Evolutionary conservation across 2,113 vertebrate species (phyloP).

Genomic region (Labeo catla): DNA sequence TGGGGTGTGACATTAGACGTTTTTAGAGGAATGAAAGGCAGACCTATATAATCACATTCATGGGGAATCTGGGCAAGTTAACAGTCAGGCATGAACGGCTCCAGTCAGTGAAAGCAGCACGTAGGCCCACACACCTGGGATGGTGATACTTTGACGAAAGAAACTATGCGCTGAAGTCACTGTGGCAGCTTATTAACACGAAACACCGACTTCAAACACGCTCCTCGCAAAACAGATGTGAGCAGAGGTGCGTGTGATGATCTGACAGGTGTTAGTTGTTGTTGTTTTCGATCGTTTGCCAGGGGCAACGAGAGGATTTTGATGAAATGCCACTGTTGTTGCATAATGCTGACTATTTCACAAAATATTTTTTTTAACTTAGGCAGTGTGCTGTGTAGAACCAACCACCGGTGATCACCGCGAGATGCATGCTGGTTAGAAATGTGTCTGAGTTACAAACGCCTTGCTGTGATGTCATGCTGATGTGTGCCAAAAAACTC

Average conservation of each 20-base stretch:
- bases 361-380: too few species aligned
- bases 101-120: conserved; percentile 17
- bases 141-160: conserved; percentile 17
- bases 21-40: conserved; percentile 5
- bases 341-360: not conserved
- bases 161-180: conserved; percentile 48
- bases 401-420: too few species aligned
- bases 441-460: too few species aligned
- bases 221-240: conserved; percentile 54
- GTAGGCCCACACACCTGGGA: conserved; percentile 40
- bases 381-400: too few species aligned
- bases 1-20: not conserved
- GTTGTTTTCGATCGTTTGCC: conserved; percentile 31
- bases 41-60: conserved; percentile 34
- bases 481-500: too few species aligned
- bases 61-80: conserved; percentile 25
- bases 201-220: conserved; percentile 47
- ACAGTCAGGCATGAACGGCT: conserved; percentile 29
- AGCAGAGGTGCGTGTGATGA: conserved; percentile 43
- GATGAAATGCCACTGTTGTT: not conserved
- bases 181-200: conserved; percentile 49
- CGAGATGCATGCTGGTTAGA: too few species aligned
- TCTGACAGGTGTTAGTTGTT: conserved; percentile 38
- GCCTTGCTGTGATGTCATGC: too few species aligned
- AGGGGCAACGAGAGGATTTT: conserved; percentile 40